These are phyloP conservation scores for Campoplex capitator DNA, from an alignment of 2,888 invertebrate species.

Conservation along the genomic window DNA sequence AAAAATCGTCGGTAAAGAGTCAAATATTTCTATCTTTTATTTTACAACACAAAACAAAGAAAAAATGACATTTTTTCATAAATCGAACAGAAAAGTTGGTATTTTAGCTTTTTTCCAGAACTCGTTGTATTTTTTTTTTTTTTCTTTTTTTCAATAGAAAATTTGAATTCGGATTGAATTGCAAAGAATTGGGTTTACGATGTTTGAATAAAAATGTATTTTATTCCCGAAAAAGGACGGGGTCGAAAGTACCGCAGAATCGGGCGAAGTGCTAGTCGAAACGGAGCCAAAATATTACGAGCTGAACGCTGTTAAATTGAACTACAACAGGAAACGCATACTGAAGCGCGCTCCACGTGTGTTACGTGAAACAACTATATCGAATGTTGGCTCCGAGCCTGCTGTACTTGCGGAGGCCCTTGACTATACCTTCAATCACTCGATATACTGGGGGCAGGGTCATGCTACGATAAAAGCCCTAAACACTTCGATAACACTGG, in stretches of 20 bases:
- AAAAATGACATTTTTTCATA: neutral
- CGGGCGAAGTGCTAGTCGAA: conserved; percentile 92
- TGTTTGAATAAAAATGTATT: neutral
- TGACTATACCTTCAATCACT: conserved; percentile 89
- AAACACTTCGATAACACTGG: conserved; percentile 88
- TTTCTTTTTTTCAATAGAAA: neutral
- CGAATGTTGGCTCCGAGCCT: conserved; percentile 86
- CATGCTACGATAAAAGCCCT: conserved; percentile 90
- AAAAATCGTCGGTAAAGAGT: no score
- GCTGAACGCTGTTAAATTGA: conserved; percentile 88
- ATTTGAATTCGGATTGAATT: neutral
- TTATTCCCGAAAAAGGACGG: conserved; percentile 73
- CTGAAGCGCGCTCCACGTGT: conserved; percentile 80
- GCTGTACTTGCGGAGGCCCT: conserved; percentile 90
- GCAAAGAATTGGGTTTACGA: neutral
- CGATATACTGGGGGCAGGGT: conserved; percentile 92
- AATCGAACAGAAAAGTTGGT: neutral
- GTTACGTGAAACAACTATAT: conserved; percentile 84
- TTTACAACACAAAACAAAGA: no score
- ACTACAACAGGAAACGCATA: conserved; percentile 86
- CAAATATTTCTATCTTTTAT: no score
- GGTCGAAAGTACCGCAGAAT: conserved; percentile 73
- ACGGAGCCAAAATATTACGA: conserved; percentile 92
- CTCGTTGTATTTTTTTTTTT: conserved; percentile 18
- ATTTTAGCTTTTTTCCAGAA: neutral